Base-by-base conservation (phyloP, 2,113 vertebrate species). In the Ictalurus furcatus region DNA sequence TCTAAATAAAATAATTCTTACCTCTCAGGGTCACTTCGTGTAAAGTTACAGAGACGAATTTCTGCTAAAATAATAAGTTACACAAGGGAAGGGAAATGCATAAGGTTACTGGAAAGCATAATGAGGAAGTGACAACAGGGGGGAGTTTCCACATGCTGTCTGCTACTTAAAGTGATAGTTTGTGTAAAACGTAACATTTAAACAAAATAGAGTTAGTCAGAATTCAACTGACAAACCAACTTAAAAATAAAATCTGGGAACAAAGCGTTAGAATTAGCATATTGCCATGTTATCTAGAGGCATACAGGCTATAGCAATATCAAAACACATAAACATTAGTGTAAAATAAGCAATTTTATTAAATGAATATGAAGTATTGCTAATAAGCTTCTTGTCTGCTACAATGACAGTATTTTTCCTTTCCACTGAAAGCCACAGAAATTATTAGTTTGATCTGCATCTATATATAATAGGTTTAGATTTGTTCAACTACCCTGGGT, bases 81-180 rank as follows among this genome's bases (percentile, higher is more conserved):
- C 52, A 83, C 11, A 44, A 34, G 28, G 2, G 30, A 79, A 85
- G 83, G 25, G n/a, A 85, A 85, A 78, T 61, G 14, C 30, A 11
- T 48, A 56, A 61, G 37, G 52, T 89, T 89, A 89, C 88, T 89
- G 88, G 88, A 89, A 89, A 89, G 88, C 84, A 80, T 89, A 44
- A 56, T 85, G 59, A 89, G 88, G 88, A 89, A 89, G 88, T 89
- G 34, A 85, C 40, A 48, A 30, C 1, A 2, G 13, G 13, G 82
- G 63, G 83, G 88, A 69, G 59, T 80, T 85, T 89, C 44, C 83
- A 89, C 4, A 0, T 6, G 3, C 21, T 37, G 17, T 54, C 23
- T 84, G 37, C 37, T 76, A 63, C 40, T 76, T 30, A 88, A 84
- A 73, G 84, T 69, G 63, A 67, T 48, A 67, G 59, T 8, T n/a